A percentile compares a stretch with the other conserved stretches of the same genome.
Evolutionary conservation across 2,797 vertebrate genomes (phyloP).

Genomic region (Podarcis lilfordi): DNA sequence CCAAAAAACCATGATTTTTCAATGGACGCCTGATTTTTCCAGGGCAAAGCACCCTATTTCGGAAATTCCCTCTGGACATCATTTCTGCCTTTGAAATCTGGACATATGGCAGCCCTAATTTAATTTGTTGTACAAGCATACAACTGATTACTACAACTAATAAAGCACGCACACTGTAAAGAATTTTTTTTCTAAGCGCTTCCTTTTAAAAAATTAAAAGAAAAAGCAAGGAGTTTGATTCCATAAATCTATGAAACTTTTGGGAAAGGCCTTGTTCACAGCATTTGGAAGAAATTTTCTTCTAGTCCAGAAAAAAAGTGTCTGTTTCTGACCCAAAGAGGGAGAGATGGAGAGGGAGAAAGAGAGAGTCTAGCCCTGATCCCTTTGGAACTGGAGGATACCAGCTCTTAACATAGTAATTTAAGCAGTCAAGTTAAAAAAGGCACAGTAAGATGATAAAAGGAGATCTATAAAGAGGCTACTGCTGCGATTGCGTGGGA

Average conservation of each 20-base stretch:
- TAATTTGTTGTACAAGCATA: background rate
- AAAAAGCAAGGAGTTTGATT: slow-evolving; percentile 46
- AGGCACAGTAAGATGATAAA: slow-evolving; percentile 63
- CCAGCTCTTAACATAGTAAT: slow-evolving; percentile 52
- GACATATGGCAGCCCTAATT: too few species aligned
- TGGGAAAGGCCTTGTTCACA: slow-evolving; percentile 53
- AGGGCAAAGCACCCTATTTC: too few species aligned
- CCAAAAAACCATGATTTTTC: too few species aligned
- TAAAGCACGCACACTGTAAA: background rate
- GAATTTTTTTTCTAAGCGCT: background rate
- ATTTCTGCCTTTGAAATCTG: too few species aligned
- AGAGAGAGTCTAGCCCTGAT: slow-evolving; percentile 62
- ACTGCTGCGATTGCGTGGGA: slow-evolving; percentile 27
- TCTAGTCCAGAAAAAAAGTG: slow-evolving; percentile 58
- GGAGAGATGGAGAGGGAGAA: background rate
- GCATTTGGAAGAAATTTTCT: slow-evolving; percentile 75
- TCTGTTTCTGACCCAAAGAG: slow-evolving; percentile 58
- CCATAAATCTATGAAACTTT: slow-evolving; percentile 63
- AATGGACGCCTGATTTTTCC: too few species aligned
- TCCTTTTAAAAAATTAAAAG: background rate
- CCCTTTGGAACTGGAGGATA: slow-evolving; percentile 69
- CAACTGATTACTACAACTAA: background rate
- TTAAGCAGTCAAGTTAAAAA: slow-evolving; percentile 70
- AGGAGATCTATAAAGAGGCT: slow-evolving; percentile 57
- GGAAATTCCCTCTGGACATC: background rate